Evolutionary conservation across 2,888 invertebrate species (phyloP), one percentile per base, ranked within the genome.

Genomic region (Panzeria rudis): DNA sequence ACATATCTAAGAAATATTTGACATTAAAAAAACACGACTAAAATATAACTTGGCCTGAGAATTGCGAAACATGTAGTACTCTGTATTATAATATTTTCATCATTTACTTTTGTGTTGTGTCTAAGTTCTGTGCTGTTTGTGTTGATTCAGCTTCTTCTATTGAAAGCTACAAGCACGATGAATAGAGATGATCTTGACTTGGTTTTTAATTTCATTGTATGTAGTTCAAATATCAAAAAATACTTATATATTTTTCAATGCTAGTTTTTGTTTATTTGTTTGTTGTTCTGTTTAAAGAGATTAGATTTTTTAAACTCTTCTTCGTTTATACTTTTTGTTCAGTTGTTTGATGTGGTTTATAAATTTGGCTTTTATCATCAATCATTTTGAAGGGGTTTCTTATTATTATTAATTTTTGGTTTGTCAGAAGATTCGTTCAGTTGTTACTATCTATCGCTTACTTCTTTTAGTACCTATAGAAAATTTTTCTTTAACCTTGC

Each of bases 111-210:
- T 62, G 35, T 38, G 38, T 41, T 29, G 20, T 29, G 25, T 44
- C 29, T 17, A 29, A 25, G 62, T 29, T 52, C 35, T 54, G 52
- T 35, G 59, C 13, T 50, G 9, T 25, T 56, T 29, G 3, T 52
- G 35, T 62, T 25, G 32, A 23, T 61, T 50, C 32, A 35, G 23
- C 5, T 59, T 56, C 17, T 32, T 56, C 17, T 32, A 32, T 35
- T 61, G n/a, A 52, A 35, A 47, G n/a, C 50, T 38, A 50, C n/a
- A 50, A 50, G 50, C 56, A 35, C 41, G 9, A 38, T 54, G 25
- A 23, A 41, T 68, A 32, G 68, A 72, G 68, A 72, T 79, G 78
- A 83, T 83, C 83, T 83, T 83, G 83, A 83, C 83, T 83, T 83
- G 73, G 78, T 83, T 83, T 73, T 25, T 38, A 61, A 20, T 79